These are phyloP conservation scores for Dolichoris vasculosae DNA, from an alignment of 1,140 invertebrate species.

Conservation along the genomic window DNA sequence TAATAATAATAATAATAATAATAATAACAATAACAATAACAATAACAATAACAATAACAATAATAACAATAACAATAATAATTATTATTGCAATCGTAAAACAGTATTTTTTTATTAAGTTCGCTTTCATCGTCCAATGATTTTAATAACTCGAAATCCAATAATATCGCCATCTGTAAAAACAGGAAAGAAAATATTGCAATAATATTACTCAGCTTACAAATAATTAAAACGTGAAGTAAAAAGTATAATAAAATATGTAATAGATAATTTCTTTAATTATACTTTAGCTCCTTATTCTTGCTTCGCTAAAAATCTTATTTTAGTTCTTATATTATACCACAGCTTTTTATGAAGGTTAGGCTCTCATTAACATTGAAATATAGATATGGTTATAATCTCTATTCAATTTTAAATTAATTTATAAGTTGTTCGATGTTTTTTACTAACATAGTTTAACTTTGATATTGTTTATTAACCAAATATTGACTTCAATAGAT, in stretches of 20 bases:
- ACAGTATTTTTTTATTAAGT: background rate
- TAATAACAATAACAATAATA: background rate
- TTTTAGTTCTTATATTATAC: background rate
- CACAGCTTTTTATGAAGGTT: background rate
- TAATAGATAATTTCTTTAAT: background rate
- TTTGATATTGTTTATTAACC: background rate
- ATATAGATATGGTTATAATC: background rate
- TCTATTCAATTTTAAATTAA: background rate
- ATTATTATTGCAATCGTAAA: too few species aligned
- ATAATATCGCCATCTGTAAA: background rate
- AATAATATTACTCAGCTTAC: background rate
- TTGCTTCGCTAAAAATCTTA: background rate
- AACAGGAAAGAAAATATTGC: background rate
- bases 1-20: background rate
- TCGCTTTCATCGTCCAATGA: background rate
- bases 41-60: background rate
- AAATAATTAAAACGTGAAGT: background rate
- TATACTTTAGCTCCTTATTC: background rate
- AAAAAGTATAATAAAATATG: background rate
- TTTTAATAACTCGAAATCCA: background rate
- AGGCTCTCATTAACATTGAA: background rate
- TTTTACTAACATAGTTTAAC: background rate
- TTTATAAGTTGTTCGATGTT: background rate
- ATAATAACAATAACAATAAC: background rate
- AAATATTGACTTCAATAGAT: background rate